Percentiles rank a stretch among this genome's conserved stretches.
Evolutionary conservation across 2,797 vertebrate genomes (phyloP).

Genomic region (Remorina albescens): DNA sequence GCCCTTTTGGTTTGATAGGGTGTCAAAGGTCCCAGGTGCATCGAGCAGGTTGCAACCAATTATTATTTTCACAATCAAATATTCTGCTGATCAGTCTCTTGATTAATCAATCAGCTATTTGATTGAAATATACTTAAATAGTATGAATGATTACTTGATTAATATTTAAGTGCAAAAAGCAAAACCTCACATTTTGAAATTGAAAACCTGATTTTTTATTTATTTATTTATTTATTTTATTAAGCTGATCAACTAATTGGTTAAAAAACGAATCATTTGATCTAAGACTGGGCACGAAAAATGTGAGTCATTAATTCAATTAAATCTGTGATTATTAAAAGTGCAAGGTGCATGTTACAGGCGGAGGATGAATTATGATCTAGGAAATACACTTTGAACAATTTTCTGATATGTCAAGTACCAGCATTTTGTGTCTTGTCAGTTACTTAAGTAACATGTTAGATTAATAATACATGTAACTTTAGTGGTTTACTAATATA

Average conservation of each 20-base stretch:
- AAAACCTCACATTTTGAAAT: background rate
- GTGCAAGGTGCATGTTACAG: background rate
- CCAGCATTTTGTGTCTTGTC: background rate
- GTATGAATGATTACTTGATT: background rate
- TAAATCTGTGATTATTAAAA: no score
- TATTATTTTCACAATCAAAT: background rate
- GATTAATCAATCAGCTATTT: background rate
- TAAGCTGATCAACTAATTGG: background rate
- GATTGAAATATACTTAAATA: background rate
- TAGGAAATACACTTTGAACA: background rate
- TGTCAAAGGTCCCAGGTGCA: background rate
- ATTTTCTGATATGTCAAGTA: background rate
- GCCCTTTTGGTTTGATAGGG: background rate
- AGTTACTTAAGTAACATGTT: background rate
- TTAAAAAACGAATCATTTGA: background rate
- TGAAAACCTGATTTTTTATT: no score
- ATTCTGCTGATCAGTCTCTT: background rate
- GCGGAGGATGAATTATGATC: conserved; percentile 1
- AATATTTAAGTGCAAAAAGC: background rate
- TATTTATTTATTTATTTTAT: no score
- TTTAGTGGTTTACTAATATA: background rate
- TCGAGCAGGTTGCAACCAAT: no score
- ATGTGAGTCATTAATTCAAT: no score
- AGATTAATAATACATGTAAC: background rate
- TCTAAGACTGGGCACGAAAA: background rate